Conservation (phyloP, 2,113 vertebrate species). For the Agelaius phoeniceus region DNA sequence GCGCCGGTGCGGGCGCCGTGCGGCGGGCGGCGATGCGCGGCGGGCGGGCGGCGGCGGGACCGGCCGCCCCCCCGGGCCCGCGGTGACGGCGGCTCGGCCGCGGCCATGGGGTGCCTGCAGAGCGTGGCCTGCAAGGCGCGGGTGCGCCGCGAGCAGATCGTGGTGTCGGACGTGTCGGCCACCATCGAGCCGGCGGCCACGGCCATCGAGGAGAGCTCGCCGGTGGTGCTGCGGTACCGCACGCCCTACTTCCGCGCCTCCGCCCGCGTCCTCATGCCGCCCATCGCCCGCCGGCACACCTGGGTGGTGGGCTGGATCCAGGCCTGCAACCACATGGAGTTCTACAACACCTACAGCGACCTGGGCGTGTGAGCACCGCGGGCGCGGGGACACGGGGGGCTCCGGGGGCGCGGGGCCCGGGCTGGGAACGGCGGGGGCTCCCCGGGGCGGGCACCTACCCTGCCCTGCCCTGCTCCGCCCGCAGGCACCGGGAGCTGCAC, state of each 20-base stretch:
- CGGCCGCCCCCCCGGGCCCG: too few species aligned
- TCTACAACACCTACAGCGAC: constrained; percentile 94
- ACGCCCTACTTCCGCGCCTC: constrained; percentile 97
- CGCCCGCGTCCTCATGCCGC: constrained; percentile 91
- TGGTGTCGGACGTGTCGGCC: constrained; percentile 92
- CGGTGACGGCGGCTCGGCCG: constrained; percentile 27
- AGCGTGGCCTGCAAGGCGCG: constrained; percentile 96
- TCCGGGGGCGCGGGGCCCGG: not conserved
- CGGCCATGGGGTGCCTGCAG: constrained; percentile 93
- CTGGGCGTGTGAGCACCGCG: constrained; percentile 38
- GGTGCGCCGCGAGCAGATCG: constrained; percentile 92
- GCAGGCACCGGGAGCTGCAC: not conserved
- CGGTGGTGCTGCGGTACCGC: constrained; percentile 95
- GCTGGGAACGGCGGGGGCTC: not conserved
- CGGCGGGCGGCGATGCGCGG: too few species aligned
- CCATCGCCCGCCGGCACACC: constrained; percentile 90
- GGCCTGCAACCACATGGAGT: constrained; percentile 98
- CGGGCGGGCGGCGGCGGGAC: too few species aligned
- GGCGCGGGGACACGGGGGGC: not conserved
- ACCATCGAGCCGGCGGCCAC: constrained; percentile 94
- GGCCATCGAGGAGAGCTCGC: constrained; percentile 94
- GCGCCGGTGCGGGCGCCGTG: too few species aligned
- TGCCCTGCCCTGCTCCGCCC: too few species aligned
- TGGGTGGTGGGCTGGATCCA: constrained; percentile 99
- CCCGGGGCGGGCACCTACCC: too few species aligned